These are phyloP conservation scores for Shargacucullia verbasci DNA, from an alignment of 2,888 invertebrate species.

Conservation along the genomic window DNA sequence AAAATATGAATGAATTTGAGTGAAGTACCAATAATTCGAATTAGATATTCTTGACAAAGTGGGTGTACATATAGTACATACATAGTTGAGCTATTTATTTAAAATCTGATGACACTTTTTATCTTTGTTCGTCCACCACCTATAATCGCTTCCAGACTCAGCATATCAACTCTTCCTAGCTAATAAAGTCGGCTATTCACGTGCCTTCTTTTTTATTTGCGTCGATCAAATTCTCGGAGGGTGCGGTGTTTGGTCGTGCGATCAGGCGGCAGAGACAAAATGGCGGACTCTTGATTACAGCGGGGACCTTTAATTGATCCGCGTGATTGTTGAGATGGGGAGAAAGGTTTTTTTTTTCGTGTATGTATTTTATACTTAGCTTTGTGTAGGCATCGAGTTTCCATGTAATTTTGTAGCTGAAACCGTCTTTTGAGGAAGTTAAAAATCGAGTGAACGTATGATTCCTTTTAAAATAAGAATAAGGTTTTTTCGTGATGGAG, in stretches of 20 bases:
- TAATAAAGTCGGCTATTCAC: conserved; percentile 75
- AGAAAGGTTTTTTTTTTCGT: background rate
- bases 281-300: conserved; percentile 68
- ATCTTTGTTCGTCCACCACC: no score
- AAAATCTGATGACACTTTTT: no score
- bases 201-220: conserved; percentile 72
- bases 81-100: no score
- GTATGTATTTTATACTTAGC: background rate
- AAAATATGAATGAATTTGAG: no score
- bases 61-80: no score
- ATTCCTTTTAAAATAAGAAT: no score
- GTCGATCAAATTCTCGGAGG: conserved; percentile 70
- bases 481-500: no score
- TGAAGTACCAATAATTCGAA: no score
- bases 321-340: conserved; percentile 26
- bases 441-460: no score
- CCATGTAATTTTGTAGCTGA: no score
- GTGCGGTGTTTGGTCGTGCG: conserved; percentile 68
- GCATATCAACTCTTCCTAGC: conserved; percentile 60
- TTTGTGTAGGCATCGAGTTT: background rate
- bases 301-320: conserved; percentile 62
- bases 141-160: conserved; percentile 33
- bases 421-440: no score
- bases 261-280: conserved; percentile 70
- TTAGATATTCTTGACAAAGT: no score